Evolutionary conservation across 23 tunicate genomes (phyloP), one percentile per base, ranked within the genome.

Genomic region (Ciona savignyi): DNA sequence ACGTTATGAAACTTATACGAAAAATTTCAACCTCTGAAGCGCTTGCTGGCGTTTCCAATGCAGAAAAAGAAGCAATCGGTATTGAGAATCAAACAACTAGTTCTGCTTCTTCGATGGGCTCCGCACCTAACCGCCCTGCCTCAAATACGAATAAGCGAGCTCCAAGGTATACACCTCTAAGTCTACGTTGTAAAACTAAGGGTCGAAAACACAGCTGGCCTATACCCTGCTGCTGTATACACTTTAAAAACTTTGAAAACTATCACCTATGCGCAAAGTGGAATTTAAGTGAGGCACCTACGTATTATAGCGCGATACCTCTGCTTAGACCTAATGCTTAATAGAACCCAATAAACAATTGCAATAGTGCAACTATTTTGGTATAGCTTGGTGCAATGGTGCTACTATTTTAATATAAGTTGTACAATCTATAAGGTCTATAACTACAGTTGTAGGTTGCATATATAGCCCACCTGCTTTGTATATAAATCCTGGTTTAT

Each of bases 11-110:
- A 33, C 62, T 82, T 33, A 65, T 82, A 25, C 34, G 70, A 66
- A 67, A 32, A 65, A 67, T 82, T 29, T 82, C 87, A 23, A 51
- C 48, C 15, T 74, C 80, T n/a, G 87, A 75, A 1, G 33, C 68
- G 51, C 74, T 82, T 25, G 65, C 69, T 29, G 61, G 34, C 27
- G 27, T 25, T 23, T 72, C 73, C 42, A 67, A 62, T 1, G 66
- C 56, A 42, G 9, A 9, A 42, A 15, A 42, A 42, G 15, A 9
- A 6, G 56, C 56, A 6, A 42, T 42, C 9, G 15, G 15, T 6
- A n/a, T n/a, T n/a, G 56, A 42, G 56, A 6, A 6, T 42, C 56
- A 42, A 15, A 42, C 56, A 42, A 42, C 56, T 42, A n/a, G n/a
- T n/a, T 42, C 56, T 6, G 56, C 56, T 42, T 42, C 56, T 42